These are phyloP conservation scores for Camponotus vicinus DNA, from an alignment of 1,140 invertebrate species.

Conservation along the genomic window DNA sequence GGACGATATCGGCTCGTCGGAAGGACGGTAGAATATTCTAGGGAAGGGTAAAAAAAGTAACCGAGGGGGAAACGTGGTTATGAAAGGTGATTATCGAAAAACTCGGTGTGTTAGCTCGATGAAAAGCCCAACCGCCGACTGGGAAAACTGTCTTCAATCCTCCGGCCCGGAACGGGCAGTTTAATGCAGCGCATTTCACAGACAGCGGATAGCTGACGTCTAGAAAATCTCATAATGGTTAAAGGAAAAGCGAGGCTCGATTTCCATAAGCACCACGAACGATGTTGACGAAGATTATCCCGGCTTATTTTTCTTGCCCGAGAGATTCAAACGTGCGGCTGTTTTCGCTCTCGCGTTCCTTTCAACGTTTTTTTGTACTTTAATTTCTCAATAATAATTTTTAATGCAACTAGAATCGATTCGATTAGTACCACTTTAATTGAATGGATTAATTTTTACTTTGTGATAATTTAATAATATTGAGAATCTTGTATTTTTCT, in stretches of 20 bases:
- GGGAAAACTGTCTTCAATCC: constrained; percentile 26
- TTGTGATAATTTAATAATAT: not conserved
- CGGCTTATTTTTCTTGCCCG: constrained; percentile 21
- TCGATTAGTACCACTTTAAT: not conserved
- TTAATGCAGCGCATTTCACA: constrained; percentile 52
- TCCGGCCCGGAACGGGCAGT: not conserved
- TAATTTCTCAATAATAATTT: not conserved
- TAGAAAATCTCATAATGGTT: constrained; percentile 50
- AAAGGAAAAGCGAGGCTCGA: constrained; percentile 37
- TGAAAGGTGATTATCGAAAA: constrained; percentile 68
- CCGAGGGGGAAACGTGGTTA: constrained; percentile 52
- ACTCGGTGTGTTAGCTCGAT: constrained; percentile 39
- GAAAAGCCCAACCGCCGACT: not conserved
- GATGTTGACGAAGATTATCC: constrained; percentile 49
- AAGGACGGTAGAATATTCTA: not conserved
- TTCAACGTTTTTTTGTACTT: not conserved
- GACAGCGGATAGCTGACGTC: constrained; percentile 48
- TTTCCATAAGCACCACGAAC: constrained; percentile 34
- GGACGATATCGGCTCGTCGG: constrained; percentile 32
- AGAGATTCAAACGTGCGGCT: not conserved
- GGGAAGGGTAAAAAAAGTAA: constrained; percentile 32
- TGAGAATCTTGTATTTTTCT: not conserved
- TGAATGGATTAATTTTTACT: not conserved
- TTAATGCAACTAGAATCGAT: too few relatives aligned
- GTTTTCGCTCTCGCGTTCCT: not conserved